These are phyloP conservation scores for Polydrusus pterygomalis DNA, from an alignment of 2,888 invertebrate species.

Conservation along the genomic window DNA sequence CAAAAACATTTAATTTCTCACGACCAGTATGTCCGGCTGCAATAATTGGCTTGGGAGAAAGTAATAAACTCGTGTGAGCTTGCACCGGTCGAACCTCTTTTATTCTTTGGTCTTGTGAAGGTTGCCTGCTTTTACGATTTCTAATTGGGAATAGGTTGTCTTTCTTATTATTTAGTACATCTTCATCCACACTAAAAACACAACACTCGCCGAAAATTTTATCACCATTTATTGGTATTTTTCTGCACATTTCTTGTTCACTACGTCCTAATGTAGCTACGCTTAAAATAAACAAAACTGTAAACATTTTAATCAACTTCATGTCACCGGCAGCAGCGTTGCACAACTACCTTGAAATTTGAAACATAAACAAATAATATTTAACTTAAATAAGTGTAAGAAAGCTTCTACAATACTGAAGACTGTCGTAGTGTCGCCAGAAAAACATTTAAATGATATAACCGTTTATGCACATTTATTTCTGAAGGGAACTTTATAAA, in stretches of 20 bases:
- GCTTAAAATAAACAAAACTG: background rate
- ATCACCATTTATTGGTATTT: conserved; percentile 24
- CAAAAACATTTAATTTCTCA: conserved; percentile 7
- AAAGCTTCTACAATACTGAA: background rate
- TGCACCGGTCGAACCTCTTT: background rate
- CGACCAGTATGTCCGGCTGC: background rate
- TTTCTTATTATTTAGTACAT: background rate
- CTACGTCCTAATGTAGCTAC: background rate
- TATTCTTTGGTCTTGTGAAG: background rate
- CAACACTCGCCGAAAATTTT: conserved; percentile 35
- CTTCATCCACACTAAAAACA: conserved; percentile 11
- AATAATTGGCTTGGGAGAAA: background rate
- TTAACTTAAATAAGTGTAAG: background rate
- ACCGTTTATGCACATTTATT: conserved; percentile 13
- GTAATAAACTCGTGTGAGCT: background rate
- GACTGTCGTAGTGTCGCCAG: background rate
- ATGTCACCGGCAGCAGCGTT: conserved; percentile 7
- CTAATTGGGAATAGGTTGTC: background rate
- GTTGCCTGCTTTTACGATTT: background rate
- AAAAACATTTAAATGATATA: background rate
- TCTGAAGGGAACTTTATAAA: background rate
- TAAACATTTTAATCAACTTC: conserved; percentile 9
- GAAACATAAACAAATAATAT: conserved; percentile 8
- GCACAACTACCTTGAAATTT: conserved; percentile 14
- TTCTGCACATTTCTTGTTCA: conserved; percentile 19